Percentiles rank a stretch among this genome's conserved stretches.
phyloP scores from a whole-genome alignment of 2,888 invertebrate species.

The Smittia sp. region DNA sequence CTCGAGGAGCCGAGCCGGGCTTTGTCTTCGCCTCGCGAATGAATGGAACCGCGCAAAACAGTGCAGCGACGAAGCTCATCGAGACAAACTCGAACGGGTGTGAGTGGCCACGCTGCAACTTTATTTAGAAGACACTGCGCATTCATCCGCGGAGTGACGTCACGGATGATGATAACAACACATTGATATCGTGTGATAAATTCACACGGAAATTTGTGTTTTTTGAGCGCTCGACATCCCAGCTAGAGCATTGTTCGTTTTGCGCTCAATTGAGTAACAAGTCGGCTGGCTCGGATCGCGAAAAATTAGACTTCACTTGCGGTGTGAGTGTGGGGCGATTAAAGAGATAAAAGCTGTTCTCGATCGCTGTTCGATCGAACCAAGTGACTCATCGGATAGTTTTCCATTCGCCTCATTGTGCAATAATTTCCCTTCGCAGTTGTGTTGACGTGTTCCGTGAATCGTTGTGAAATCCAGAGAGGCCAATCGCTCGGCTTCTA shows the following conservation, averaged over 20 bases:
- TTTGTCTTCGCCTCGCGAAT: too few species aligned
- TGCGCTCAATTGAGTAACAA: slow-evolving; percentile 3
- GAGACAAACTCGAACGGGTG: too few species aligned
- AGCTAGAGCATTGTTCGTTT: background rate
- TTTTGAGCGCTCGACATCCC: background rate
- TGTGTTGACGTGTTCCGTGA: background rate
- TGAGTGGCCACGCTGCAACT: too few species aligned
- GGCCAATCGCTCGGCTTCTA: background rate
- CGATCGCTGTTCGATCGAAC: background rate
- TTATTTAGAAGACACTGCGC: background rate
- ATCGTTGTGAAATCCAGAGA: too few species aligned
- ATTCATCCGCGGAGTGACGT: background rate
- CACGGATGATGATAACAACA: background rate
- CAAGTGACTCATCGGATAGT: background rate
- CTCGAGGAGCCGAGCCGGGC: too few species aligned
- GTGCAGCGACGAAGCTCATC: too few species aligned
- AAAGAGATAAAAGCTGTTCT: background rate
- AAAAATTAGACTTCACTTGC: background rate
- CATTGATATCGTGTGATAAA: slow-evolving; percentile 3
- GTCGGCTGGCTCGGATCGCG: background rate
- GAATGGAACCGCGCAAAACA: too few species aligned
- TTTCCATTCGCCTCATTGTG: background rate
- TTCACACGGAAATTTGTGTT: background rate
- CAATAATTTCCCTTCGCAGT: background rate
- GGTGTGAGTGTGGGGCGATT: background rate